Percentiles rank a stretch among this genome's conserved stretches.
phyloP scores from a whole-genome alignment of 2,888 invertebrate genomes.

The Ellobium chinense region DNA sequence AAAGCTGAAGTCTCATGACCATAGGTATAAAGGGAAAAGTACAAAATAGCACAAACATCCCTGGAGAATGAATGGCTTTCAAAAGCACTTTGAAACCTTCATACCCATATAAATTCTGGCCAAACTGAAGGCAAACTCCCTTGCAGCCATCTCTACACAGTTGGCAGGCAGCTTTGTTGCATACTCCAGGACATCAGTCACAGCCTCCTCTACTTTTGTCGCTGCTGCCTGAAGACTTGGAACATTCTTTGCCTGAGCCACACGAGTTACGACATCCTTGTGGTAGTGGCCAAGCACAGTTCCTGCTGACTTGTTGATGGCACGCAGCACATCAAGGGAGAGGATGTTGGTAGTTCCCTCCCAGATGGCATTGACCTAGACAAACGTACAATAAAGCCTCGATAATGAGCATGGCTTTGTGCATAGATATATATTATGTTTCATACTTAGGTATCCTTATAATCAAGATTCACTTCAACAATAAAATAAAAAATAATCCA shows the following conservation, averaged over 20 bases:
- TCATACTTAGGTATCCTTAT: no score
- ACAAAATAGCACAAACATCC: no score
- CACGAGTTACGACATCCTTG: constrained; percentile 66
- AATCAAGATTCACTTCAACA: no score
- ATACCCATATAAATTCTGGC: constrained; percentile 78
- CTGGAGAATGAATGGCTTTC: no score
- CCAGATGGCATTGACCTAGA: constrained; percentile 82
- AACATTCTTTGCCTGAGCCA: constrained; percentile 52
- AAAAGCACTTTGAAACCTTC: no score
- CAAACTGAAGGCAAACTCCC: constrained; percentile 81
- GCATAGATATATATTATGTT: background rate
- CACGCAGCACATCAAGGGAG: constrained; percentile 81
- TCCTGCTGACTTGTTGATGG: constrained; percentile 80
- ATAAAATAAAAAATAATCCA: background rate
- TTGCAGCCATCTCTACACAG: constrained; percentile 78
- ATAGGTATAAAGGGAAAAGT: no score
- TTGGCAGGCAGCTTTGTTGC: constrained; percentile 57
- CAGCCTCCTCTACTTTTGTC: constrained; percentile 59
- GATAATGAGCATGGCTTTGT: no score
- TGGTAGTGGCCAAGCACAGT: constrained; percentile 76
- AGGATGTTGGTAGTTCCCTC: constrained; percentile 83
- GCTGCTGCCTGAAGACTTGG: constrained; percentile 53
- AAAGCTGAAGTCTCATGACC: no score
- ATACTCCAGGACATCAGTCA: constrained; percentile 53
- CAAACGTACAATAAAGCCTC: no score